These are phyloP conservation scores for Nezara viridula DNA, from an alignment of 2,888 invertebrate genomes.

Conservation along the genomic window DNA sequence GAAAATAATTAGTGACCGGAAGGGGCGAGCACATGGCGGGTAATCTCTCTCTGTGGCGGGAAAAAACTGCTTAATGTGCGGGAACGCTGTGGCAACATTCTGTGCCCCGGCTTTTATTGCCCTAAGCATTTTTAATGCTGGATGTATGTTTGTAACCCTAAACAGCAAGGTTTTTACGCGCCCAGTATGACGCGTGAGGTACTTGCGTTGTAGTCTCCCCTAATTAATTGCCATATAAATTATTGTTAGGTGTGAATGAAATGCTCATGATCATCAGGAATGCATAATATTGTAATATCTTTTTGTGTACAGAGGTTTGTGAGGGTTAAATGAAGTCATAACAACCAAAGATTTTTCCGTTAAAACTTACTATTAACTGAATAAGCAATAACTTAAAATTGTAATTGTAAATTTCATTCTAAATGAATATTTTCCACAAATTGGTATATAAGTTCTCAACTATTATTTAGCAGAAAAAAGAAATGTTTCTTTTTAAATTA, in stretches of 20 bases:
- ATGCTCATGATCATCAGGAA: neutral
- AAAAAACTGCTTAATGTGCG: conserved; percentile 29
- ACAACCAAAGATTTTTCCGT: neutral
- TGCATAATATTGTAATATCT: neutral
- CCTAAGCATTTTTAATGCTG: neutral
- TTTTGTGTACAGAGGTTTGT: neutral
- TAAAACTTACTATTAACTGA: neutral
- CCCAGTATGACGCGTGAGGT: neutral
- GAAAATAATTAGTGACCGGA: conserved; percentile 32
- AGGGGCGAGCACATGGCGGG: neutral
- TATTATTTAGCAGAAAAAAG: neutral
- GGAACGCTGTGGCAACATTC: neutral
- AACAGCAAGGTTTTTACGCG: neutral
- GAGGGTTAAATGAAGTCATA: too few relatives aligned
- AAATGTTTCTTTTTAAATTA: neutral
- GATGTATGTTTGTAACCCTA: neutral
- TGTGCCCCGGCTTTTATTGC: neutral
- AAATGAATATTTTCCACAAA: neutral
- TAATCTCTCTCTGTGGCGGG: neutral
- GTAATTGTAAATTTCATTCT: neutral
- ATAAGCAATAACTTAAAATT: neutral
- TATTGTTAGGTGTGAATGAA: neutral
- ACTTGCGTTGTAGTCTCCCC: neutral
- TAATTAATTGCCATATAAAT: conserved; percentile 13
- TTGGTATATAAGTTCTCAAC: neutral